These are phyloP conservation scores for Amblyopsis rosae DNA, from an alignment of 2,113 vertebrate genomes.

Conservation along the genomic window DNA sequence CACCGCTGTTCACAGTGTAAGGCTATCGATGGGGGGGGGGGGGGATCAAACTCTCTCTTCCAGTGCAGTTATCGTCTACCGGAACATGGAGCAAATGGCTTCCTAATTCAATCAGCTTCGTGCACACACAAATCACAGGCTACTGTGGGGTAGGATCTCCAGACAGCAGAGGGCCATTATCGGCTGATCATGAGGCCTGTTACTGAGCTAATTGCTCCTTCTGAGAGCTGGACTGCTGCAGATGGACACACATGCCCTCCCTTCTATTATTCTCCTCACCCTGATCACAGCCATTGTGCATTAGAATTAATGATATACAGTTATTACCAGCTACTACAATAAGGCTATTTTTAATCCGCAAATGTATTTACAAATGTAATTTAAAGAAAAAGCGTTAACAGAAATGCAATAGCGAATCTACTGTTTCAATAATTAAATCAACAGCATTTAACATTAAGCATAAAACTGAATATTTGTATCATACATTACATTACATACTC, in stretches of 20 bases:
- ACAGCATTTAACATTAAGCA: no score
- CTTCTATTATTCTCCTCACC: constrained; percentile 35
- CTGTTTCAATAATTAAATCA: no score
- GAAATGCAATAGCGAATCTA: no score
- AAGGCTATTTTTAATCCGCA: no score
- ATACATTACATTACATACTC: no score
- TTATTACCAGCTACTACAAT: constrained; percentile 1
- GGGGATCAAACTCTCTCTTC: constrained; percentile 70
- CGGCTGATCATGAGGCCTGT: constrained; percentile 86
- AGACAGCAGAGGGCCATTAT: constrained; percentile 84
- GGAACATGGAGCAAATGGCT: constrained; percentile 88
- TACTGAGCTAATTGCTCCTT: constrained; percentile 86
- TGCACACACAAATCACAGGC: constrained; percentile 89
- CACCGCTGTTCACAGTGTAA: constrained; percentile 39
- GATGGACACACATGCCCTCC: constrained; percentile 53
- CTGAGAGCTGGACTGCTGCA: constrained; percentile 72
- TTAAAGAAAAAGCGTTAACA: no score
- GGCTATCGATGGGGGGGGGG: constrained; percentile 64
- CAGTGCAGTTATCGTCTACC: constrained; percentile 79
- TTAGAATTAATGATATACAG: constrained; percentile 16
- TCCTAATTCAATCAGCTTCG: constrained; percentile 91
- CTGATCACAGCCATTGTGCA: constrained; percentile 22
- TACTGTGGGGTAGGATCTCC: constrained; percentile 75
- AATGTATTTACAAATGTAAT: constrained; percentile 34
- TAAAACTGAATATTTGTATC: no score